Percentiles rank a stretch among this genome's conserved stretches.
Conservation (phyloP, 2,797 vertebrate species). For the Poeciliopsis turneri region DNA sequence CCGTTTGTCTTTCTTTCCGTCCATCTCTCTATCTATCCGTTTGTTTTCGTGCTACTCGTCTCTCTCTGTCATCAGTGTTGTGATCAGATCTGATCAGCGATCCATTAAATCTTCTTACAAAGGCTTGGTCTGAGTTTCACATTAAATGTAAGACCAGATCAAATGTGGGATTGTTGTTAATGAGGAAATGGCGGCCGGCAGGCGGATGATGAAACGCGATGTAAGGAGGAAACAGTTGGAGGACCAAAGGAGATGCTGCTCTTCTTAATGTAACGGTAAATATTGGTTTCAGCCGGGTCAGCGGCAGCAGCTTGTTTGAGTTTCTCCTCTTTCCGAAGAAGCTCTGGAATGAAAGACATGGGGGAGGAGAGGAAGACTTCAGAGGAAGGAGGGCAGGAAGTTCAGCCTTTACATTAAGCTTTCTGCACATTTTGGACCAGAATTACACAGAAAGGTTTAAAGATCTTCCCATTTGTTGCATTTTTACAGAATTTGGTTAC, state of each 20-base stretch:
- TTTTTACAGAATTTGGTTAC: neutral
- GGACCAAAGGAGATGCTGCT: slow-evolving; percentile 37
- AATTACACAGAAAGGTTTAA: neutral
- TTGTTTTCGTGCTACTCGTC: neutral
- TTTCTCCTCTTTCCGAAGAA: slow-evolving; percentile 55
- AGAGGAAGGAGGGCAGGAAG: slow-evolving; percentile 7
- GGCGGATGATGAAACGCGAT: neutral
- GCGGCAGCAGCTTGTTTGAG: slow-evolving; percentile 65
- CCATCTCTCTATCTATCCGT: too few relatives aligned
- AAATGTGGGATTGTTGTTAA: neutral
- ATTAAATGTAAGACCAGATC: neutral
- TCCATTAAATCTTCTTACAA: neutral
- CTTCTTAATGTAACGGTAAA: slow-evolving; percentile 74
- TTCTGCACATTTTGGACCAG: neutral
- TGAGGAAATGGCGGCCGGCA: slow-evolving; percentile 4
- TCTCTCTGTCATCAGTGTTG: neutral
- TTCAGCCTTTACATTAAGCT: neutral
- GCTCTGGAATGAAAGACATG: slow-evolving; percentile 19
- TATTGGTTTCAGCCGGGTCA: slow-evolving; percentile 71
- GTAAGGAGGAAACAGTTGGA: neutral
- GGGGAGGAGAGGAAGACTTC: neutral
- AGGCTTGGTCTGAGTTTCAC: too few relatives aligned
- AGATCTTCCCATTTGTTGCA: neutral
- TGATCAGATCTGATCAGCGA: neutral
- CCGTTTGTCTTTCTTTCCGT: too few relatives aligned